These are phyloP conservation scores for Ambastaia sidthimunki DNA, from an alignment of 2,797 vertebrate species.

Conservation along the genomic window DNA sequence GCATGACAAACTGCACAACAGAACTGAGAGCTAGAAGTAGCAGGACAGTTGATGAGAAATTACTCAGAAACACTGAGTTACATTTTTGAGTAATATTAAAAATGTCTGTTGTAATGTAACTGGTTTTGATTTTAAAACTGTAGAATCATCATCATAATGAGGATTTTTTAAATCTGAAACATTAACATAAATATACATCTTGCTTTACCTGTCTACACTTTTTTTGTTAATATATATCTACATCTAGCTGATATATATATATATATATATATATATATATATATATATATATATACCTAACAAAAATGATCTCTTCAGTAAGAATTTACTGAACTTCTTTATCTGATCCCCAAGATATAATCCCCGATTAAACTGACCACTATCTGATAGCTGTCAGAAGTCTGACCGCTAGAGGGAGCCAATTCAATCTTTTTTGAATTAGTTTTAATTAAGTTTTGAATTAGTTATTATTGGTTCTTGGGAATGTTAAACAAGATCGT, in stretches of 20 bases:
- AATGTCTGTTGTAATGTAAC: too few species aligned
- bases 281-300: background rate
- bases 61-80: conserved; percentile 32
- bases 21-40: too few species aligned
- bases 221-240: background rate
- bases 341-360: too few species aligned
- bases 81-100: conserved; percentile 42
- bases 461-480: background rate
- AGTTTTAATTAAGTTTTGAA: background rate
- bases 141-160: background rate
- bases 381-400: background rate
- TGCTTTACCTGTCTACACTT: background rate
- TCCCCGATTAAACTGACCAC: background rate
- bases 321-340: background rate
- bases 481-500: background rate
- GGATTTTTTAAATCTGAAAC: background rate
- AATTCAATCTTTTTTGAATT: background rate
- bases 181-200: background rate
- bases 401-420: conserved; percentile 43
- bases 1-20: too few species aligned
- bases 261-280: too few species aligned
- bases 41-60: conserved; percentile 53
- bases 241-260: background rate
- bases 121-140: background rate
- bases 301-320: background rate